These are phyloP conservation scores for Furnarius figulus DNA, from an alignment of 2,113 vertebrate species.

Conservation along the genomic window DNA sequence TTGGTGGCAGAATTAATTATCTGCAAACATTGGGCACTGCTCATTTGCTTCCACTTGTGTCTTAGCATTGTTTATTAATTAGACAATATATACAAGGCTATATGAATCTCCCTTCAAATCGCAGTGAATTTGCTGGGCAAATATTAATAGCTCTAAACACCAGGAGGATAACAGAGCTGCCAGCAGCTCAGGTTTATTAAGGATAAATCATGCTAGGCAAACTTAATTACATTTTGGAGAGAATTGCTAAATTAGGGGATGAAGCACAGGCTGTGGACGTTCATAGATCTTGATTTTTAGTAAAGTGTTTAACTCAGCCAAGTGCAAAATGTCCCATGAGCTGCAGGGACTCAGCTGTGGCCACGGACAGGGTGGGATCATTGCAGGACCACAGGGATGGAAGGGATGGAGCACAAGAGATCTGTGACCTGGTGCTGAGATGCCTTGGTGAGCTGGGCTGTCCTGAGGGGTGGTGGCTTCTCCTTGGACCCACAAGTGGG, in stretches of 20 bases:
- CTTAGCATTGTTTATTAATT: constrained; percentile 20
- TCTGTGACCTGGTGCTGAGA: background rate
- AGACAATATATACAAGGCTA: background rate
- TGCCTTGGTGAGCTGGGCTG: background rate
- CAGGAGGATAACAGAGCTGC: background rate
- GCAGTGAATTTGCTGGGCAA: background rate
- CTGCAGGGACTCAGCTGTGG: background rate
- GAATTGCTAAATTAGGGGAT: constrained; percentile 9
- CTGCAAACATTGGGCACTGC: background rate
- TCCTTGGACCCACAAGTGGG: background rate
- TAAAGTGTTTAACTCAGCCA: background rate
- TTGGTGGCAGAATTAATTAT: background rate
- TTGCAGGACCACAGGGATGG: rapidly evolving
- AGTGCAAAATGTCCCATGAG: background rate
- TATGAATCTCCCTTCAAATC: background rate
- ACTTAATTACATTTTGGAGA: constrained; percentile 35
- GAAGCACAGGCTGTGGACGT: background rate
- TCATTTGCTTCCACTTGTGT: background rate
- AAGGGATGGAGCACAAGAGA: too few relatives aligned
- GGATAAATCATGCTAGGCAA: constrained; percentile 40
- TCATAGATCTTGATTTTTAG: background rate
- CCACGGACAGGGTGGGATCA: background rate
- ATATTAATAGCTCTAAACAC: background rate
- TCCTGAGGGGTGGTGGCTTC: background rate
- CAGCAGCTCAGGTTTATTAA: background rate